Evolutionary conservation across 2,888 invertebrate genomes (phyloP), one percentile per base, ranked within the genome.

Genomic region (Augochlorella aurata): DNA sequence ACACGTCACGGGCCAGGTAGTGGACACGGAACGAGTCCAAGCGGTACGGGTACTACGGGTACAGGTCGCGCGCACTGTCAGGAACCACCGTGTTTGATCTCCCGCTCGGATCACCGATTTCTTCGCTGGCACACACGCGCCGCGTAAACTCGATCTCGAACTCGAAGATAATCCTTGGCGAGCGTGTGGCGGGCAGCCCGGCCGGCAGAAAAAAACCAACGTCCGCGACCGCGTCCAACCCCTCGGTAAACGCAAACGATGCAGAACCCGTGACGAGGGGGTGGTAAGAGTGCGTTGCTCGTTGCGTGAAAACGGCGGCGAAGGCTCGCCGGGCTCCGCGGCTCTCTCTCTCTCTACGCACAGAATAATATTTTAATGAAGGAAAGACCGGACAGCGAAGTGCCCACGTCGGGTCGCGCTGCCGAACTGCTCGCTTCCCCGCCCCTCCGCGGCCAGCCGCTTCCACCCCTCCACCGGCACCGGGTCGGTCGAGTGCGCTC

Each of bases 371-470:
- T 93, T 93, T 93, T 93, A 93, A 93, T 93, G 92, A 93, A 92
- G 92, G 91, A 92, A 93, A 93, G 91, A 92, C 92, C 93, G 93
- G 93, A 93, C 93, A 93, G 93, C 93, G 93, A 93, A 93, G 93
- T 93, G 93, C 93, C 93, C 93, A 92, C 92, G 92, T 93, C 93
- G 93, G 93, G 93, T 93, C 92, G 93, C 93, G 92, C 93, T 92
- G 93, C 93, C 93, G 92, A 93, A 93, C 93, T 93, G 93, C 84
- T 91, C 90, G 91, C 90, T 93, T 87, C 93, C 92, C 93, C 93
- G 93, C 93, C 93, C 93, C 92, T 91, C 92, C 91, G 89, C 89
- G 85, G 85, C 88, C 87, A 88, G 81, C 85, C 88, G 84, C 88
- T 87, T 86, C 89, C 90, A 86, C 92, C 92, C 91, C 92, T 87